These are phyloP conservation scores for Lydus trimaculatus DNA, from an alignment of 2,888 invertebrate genomes.

Conservation along the genomic window DNA sequence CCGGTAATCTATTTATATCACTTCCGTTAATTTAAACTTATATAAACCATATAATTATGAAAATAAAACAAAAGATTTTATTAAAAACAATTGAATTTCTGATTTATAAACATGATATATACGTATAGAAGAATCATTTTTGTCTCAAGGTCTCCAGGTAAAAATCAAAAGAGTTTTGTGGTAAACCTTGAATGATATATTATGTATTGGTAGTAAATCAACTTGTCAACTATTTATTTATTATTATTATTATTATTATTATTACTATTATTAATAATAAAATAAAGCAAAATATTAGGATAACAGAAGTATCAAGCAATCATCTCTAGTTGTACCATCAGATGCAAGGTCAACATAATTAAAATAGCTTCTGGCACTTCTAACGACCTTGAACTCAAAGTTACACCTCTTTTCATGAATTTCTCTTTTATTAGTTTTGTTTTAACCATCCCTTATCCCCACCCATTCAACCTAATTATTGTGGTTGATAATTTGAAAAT, in stretches of 20 bases:
- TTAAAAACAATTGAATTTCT: not conserved
- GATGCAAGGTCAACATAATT: constrained; percentile 47
- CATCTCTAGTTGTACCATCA: constrained; percentile 25
- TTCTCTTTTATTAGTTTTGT: not conserved
- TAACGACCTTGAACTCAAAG: constrained; percentile 44
- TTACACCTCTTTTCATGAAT: constrained; percentile 13
- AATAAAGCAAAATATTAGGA: not conserved
- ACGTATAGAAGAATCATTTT: constrained; percentile 41
- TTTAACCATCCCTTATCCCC: no score
- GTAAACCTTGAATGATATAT: constrained; percentile 49
- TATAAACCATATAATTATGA: no score
- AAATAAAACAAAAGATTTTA: no score
- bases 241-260: not conserved
- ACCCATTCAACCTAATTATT: no score
- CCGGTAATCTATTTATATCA: not conserved
- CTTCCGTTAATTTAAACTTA: not conserved
- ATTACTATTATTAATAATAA: no score
- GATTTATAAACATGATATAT: not conserved
- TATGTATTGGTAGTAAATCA: not conserved
- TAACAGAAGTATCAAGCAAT: constrained; percentile 6
- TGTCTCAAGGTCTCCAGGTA: constrained; percentile 49
- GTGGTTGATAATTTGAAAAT: no score
- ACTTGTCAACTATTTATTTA: not conserved
- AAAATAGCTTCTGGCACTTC: constrained; percentile 43
- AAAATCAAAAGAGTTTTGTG: constrained; percentile 41